Evolutionary conservation across 2,797 vertebrate species (phyloP).

Genomic region (Darevskia nairensis): DNA sequence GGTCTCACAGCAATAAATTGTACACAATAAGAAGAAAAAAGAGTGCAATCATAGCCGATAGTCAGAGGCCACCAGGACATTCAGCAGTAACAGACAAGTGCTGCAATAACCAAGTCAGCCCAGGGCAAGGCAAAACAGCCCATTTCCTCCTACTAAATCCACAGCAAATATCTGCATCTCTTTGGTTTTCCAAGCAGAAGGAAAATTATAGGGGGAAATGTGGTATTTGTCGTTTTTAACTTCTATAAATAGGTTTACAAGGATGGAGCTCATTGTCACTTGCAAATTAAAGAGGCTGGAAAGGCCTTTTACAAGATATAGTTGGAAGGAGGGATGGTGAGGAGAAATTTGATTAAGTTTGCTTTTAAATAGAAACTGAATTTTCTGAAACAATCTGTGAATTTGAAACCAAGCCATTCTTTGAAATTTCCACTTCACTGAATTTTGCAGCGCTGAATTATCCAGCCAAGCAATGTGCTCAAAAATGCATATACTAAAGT

Average conservation of each 20-base stretch:
- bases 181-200: slow-evolving; percentile 10
- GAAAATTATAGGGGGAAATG: not conserved
- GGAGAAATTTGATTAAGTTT: no score
- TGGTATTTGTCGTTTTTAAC: not conserved
- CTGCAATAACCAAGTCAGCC: slow-evolving; percentile 51
- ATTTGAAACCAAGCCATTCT: no score
- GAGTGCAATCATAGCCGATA: slow-evolving; percentile 48
- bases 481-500: no score
- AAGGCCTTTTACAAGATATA: not conserved
- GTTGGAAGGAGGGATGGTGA: not conserved
- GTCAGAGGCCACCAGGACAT: slow-evolving; percentile 46
- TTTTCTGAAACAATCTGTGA: no score
- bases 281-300: not conserved
- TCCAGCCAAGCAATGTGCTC: no score
- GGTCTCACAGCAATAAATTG: slow-evolving; percentile 61
- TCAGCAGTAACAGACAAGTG: slow-evolving; percentile 43
- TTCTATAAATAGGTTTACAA: not conserved
- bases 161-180: slow-evolving; percentile 36
- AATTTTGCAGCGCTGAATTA: no score
- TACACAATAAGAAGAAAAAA: slow-evolving; percentile 59
- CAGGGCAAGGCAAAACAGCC: not conserved
- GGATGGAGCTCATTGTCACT: not conserved
- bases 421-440: no score
- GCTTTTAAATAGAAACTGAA: no score
- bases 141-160: not conserved